Conservation (phyloP, 2,888 invertebrate genomes). For the Nomada fabriciana region DNA sequence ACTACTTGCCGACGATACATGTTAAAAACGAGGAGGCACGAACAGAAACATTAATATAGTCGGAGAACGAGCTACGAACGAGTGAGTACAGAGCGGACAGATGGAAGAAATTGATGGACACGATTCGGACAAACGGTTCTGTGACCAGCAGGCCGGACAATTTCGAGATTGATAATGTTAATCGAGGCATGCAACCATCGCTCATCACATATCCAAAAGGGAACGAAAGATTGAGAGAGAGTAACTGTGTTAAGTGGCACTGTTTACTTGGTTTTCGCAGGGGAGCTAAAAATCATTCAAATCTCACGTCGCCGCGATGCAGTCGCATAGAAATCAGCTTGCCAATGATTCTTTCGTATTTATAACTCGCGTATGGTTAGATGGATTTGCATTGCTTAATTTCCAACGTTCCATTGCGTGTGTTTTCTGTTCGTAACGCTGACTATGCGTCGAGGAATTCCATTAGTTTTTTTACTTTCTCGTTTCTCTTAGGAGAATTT, state of each 20-base stretch:
- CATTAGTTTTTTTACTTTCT: constrained; percentile 1
- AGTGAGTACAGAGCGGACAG: constrained; percentile 40
- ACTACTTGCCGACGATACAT: constrained; percentile 86
- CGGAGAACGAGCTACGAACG: constrained; percentile 51
- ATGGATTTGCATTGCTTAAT: constrained; percentile 1
- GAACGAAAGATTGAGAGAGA: constrained; percentile 8
- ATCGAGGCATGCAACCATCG: constrained; percentile 25
- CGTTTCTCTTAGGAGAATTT: neutral
- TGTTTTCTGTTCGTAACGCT: constrained; percentile 49
- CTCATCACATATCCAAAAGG: constrained; percentile 39
- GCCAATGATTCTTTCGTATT: neutral
- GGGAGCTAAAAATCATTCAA: constrained; percentile 24
- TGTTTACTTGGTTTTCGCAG: constrained; percentile 51
- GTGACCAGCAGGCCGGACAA: too few species aligned
- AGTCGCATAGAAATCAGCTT: constrained; percentile 22
- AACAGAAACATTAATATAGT: constrained; percentile 44
- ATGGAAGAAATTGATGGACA: constrained; percentile 35
- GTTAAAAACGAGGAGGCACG: constrained; percentile 79
- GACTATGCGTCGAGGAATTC: constrained; percentile 65
- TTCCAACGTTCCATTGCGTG: constrained; percentile 46
- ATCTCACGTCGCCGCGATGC: constrained; percentile 68
- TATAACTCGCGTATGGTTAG: too few species aligned
- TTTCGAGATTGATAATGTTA: constrained; percentile 6
- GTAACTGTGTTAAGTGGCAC: constrained; percentile 60
- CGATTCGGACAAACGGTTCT: neutral